Percentiles rank a stretch among this genome's conserved stretches.
Evolutionary conservation across 2,797 vertebrate genomes (phyloP).

Genomic region (Limnodromus scolopaceus): DNA sequence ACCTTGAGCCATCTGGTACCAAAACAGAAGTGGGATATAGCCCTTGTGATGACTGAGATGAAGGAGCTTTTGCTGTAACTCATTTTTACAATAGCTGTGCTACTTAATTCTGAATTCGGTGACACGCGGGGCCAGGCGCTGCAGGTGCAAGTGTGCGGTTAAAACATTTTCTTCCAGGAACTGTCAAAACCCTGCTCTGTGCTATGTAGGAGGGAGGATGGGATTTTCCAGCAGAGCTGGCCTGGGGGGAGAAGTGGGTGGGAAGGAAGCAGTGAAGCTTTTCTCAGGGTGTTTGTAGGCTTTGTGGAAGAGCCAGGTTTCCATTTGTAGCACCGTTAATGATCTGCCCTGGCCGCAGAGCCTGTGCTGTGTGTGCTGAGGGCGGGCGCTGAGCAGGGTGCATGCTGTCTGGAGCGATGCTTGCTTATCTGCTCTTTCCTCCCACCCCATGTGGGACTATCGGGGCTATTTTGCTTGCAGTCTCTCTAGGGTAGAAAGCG

Average conservation of each 20-base stretch:
- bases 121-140: neutral
- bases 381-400: neutral
- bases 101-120: constrained; percentile 27
- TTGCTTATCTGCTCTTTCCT: neutral
- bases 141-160: constrained; percentile 32
- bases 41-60: constrained; percentile 50
- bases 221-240: constrained; percentile 31
- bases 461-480: neutral
- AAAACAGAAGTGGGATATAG: constrained; percentile 45
- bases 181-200: neutral
- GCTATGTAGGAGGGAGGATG: constrained; percentile 23
- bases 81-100: constrained; percentile 46
- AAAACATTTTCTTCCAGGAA: constrained; percentile 25
- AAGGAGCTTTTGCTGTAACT: constrained; percentile 40
- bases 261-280: neutral
- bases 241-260: constrained; percentile 30
- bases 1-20: constrained; percentile 62
- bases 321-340: neutral
- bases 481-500: too few species aligned
- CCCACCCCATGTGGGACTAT: accelerated
- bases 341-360: neutral
- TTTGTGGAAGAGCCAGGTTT: neutral
- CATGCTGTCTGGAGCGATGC: accelerated
- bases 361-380: neutral
- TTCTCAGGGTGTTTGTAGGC: neutral